Base-by-base conservation (phyloP, 2,113 vertebrate species). In the Brachionichthys hirsutus region DNA sequence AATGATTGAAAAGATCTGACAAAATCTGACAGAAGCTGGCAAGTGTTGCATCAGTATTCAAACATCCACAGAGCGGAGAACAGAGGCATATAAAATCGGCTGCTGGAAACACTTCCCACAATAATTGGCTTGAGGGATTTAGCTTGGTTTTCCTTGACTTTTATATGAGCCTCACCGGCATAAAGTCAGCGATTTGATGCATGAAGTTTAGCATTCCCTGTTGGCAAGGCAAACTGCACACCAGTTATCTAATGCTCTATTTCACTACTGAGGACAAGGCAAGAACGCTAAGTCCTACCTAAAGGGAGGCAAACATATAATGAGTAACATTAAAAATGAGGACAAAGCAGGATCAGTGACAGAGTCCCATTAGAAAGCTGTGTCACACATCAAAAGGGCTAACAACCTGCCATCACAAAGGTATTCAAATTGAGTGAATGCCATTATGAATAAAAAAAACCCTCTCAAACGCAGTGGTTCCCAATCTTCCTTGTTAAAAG, bases 21-120 rank as follows among this genome's bases (percentile, higher is more conserved):
- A 71, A 48, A 62, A 62, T 77, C 70, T 73, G 73, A 84, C 72
- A 75, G 70, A 74, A 65, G 62, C 75, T 66, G 77, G 64, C 70
- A 46, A 8, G 50, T 57, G 57, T 77, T 76, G 75, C 75, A 70
- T 84, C 83, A 78, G 79, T 56, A 61, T 60, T 75, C 76, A 77
- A 61, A 85, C 79, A 81, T 81, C 78, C 78, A 75, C 80, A 81
- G 77, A 82, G 60, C 70, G 79, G 55, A 65, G 36, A 12, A 12
- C 36, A 12, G 36, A 55, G 18, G 47, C 70, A 56, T 42, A 51
- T 22, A 59, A 73, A 49, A 66, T 66, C 10, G 55, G 40, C 69
- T 60, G 71, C 76, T 85, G 82, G 73, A 84, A 81, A 78, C 75
- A 71, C 62, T 81, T 77, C 64, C 67, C 57, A 71, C 75, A 68